phyloP scores from a whole-genome alignment of 2,113 vertebrate species.

The Heptranchias perlo region DNA sequence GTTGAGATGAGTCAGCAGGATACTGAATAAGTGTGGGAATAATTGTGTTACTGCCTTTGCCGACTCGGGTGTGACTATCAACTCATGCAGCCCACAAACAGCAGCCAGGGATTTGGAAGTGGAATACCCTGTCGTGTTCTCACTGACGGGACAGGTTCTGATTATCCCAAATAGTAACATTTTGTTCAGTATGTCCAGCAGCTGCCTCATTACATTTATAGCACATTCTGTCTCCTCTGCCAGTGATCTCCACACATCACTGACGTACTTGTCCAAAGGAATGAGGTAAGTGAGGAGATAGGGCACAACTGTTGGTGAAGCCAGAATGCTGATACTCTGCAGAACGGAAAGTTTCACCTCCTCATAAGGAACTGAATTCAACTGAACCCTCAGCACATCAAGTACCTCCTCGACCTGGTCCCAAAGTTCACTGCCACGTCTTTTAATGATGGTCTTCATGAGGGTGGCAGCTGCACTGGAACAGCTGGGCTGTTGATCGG shows the following conservation, averaged over 20 bases:
- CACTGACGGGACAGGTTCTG: conserved; percentile 54
- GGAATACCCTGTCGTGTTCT: conserved; percentile 42
- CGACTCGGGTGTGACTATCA: conserved; percentile 66
- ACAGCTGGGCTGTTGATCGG: conserved; percentile 75
- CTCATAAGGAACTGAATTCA: conserved; percentile 70
- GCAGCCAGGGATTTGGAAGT: conserved; percentile 57
- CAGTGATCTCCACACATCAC: conserved; percentile 79
- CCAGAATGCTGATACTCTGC: conserved; percentile 73
- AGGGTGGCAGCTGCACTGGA: conserved; percentile 76
- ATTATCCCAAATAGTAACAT: conserved; percentile 75
- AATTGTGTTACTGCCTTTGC: conserved; percentile 60
- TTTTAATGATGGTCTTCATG: conserved; percentile 78
- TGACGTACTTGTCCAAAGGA: conserved; percentile 76
- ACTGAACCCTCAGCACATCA: conserved; percentile 65
- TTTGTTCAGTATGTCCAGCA: conserved; percentile 72
- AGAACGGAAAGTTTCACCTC: conserved; percentile 71
- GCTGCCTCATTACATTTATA: conserved; percentile 70
- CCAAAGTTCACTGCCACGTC: conserved; percentile 56
- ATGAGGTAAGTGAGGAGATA: conserved; percentile 72
- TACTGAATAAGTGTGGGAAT: conserved; percentile 69
- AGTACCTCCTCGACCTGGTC: conserved; percentile 68
- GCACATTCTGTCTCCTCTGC: conserved; percentile 69
- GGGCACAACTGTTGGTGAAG: conserved; percentile 65
- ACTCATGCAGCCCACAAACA: conserved; percentile 78
- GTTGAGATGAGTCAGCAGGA: conserved; percentile 71